Base-by-base conservation (phyloP, 2,888 invertebrate species). In the Poecilobothrus nobilitatus region DNA sequence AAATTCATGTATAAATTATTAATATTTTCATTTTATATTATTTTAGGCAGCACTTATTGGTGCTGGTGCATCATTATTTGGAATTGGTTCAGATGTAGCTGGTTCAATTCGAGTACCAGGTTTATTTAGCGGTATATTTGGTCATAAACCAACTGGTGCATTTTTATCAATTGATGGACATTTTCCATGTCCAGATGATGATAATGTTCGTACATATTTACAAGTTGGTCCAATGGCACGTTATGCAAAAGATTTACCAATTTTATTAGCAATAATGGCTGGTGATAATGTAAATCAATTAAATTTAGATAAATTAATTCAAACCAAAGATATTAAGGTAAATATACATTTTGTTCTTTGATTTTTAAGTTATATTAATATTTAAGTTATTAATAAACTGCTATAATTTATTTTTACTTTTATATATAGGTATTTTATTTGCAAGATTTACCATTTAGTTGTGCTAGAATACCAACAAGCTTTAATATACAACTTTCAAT, bases 71-170 rank as follows among this genome's bases (percentile, higher is more conserved):
- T 88, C 91, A 1, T 80, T 91, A 0, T 85, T 93, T 75, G 91
- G 94, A 70, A 82, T 95, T 73, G 90, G 92, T 5, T 93, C 94
- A 0, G 95, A 95, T 80, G 88, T 95, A 74, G 93, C 89, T 10
- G 95, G 95, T 67, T 94, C 94, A 67, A 92, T 95, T 74, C 86
- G 95, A 34, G 83, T 95, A 77, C 95, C 95, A 0, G 86, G 90
- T n/a, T 86, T 90, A 73, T 94, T 90, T 80, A 92, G 90, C 81
- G 95, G 95, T 0, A 84, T 95, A 61, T 95, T 91, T 80, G 95
- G 94, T 0, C 93, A 94, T 79, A 94, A 94, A 76, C 90, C 94
- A 3, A 89, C 91, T 63, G 85, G 88, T 6, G 87, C 91, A 86
- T 78, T 84, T 10, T 72, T 78, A 7, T 78, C 89, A 0, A 83